Evolutionary conservation across 53 echinoderm and acorn worm species (phyloP).

Genomic region (Holothuria leucospilota): DNA sequence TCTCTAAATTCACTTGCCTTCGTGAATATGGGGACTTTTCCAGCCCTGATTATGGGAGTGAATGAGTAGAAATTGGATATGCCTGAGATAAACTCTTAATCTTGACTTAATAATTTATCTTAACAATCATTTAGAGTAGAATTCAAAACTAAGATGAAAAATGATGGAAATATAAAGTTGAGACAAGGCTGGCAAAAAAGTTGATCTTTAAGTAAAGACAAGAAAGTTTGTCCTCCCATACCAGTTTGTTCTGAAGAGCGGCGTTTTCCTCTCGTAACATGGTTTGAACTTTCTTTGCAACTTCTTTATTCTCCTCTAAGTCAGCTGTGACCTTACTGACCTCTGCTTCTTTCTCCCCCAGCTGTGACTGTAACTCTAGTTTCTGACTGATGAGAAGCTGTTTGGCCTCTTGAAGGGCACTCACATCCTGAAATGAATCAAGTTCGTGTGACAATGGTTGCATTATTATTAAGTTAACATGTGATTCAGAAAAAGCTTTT

Average conservation of each 20-base stretch:
- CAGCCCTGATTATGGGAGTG: too few species aligned
- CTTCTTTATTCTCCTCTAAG: slow-evolving; percentile 86
- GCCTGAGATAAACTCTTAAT: too few species aligned
- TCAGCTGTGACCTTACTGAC: slow-evolving; percentile 67
- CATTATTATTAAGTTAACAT: not conserved
- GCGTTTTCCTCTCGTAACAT: slow-evolving; percentile 93
- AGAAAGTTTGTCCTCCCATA: slow-evolving; percentile 19
- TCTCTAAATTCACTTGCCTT: too few species aligned
- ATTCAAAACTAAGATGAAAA: too few species aligned
- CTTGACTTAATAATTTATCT: not conserved
- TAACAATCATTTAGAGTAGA: not conserved
- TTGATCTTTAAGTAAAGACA: too few species aligned
- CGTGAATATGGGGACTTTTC: too few species aligned
- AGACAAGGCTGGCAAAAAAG: too few species aligned
- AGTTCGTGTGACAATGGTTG: too few species aligned
- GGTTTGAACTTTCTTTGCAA: slow-evolving; percentile 88
- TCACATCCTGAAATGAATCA: slow-evolving; percentile 62
- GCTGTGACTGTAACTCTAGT: slow-evolving; percentile 87
- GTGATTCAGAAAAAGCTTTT: not conserved
- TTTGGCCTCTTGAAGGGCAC: slow-evolving; percentile 83
- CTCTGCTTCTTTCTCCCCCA: slow-evolving; percentile 77
- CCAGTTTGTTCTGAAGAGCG: slow-evolving; percentile 94
- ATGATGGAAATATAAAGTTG: too few species aligned
- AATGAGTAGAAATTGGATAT: too few species aligned
- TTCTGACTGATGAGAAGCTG: slow-evolving; percentile 97